A percentile compares a stretch with the other conserved stretches of the same genome.
Evolutionary conservation across 2,888 invertebrate species (phyloP).

Genomic region (Melieria crassipennis): DNA sequence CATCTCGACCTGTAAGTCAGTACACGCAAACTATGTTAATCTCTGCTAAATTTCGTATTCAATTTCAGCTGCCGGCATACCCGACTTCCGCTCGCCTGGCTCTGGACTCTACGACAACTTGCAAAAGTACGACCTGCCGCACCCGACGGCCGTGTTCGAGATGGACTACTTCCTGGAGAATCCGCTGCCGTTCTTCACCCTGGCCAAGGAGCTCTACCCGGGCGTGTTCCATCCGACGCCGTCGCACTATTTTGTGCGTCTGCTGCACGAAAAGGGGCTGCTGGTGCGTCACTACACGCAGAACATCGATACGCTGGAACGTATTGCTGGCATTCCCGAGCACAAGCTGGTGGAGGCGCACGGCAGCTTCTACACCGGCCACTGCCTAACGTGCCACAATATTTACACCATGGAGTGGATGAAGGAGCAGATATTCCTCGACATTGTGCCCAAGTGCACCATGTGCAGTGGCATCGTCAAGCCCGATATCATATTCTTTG

Average conservation of each 20-base stretch:
- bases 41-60: background rate
- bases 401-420: constrained; percentile 84
- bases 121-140: constrained; percentile 88
- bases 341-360: constrained; percentile 94
- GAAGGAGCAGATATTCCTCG: constrained; percentile 81
- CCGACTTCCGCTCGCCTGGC: constrained; percentile 93
- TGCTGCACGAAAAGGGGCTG: constrained; percentile 84
- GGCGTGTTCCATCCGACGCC: constrained; percentile 88
- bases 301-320: constrained; percentile 94
- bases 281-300: constrained; percentile 83
- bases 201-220: constrained; percentile 91
- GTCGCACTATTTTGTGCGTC: constrained; percentile 88
- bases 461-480: constrained; percentile 84
- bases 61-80: constrained; percentile 76
- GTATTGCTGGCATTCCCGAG: constrained; percentile 82
- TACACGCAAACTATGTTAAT: constrained; percentile 4
- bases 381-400: constrained; percentile 80
- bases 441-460: constrained; percentile 80
- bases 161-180: constrained; percentile 86
- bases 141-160: constrained; percentile 93
- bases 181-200: constrained; percentile 90
- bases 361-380: constrained; percentile 90
- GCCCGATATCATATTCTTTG: constrained; percentile 96
- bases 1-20: constrained; percentile 88
- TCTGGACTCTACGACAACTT: constrained; percentile 93